phyloP scores from a whole-genome alignment of 2,113 vertebrate genomes.

The Diadophis punctatus region DNA sequence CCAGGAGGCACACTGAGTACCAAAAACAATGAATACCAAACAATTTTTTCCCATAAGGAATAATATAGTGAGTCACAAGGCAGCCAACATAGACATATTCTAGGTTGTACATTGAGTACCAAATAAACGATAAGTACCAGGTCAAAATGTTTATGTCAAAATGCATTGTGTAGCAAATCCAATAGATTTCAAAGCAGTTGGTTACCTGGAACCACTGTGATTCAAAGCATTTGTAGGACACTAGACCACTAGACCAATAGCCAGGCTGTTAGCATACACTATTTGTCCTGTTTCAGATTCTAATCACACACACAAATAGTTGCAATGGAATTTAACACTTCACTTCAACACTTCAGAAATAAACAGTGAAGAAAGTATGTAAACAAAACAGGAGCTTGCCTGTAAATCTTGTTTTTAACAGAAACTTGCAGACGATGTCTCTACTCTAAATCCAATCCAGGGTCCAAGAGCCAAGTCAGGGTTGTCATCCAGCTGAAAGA shows the following conservation, averaged over 20 bases:
- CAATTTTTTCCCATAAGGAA: too few species aligned
- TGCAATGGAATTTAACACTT: not conserved
- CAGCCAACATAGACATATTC: not conserved
- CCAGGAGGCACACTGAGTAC: too few species aligned
- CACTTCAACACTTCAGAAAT: not conserved
- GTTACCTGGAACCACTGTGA: not conserved
- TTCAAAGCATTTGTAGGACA: not conserved
- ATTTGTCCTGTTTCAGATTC: not conserved
- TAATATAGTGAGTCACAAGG: too few species aligned
- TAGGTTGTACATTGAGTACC: not conserved
- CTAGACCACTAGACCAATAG: not conserved
- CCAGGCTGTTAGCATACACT: not conserved
- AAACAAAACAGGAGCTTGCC: not conserved
- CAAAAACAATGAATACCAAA: too few species aligned
- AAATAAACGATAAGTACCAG: not conserved
- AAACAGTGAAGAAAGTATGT: not conserved
- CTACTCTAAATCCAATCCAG: not conserved
- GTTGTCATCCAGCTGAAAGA: not conserved
- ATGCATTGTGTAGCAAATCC: not conserved
- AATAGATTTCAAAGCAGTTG: not conserved
- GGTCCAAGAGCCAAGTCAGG: not conserved
- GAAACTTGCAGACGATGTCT: not conserved
- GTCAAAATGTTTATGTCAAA: not conserved
- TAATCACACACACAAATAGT: not conserved
- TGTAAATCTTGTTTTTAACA: not conserved